A percentile compares a stretch with the other conserved stretches of the same genome.
These are phyloP conservation scores for Cheilosia scutellata DNA, from an alignment of 2,888 invertebrate genomes.

Conservation along the genomic window DNA sequence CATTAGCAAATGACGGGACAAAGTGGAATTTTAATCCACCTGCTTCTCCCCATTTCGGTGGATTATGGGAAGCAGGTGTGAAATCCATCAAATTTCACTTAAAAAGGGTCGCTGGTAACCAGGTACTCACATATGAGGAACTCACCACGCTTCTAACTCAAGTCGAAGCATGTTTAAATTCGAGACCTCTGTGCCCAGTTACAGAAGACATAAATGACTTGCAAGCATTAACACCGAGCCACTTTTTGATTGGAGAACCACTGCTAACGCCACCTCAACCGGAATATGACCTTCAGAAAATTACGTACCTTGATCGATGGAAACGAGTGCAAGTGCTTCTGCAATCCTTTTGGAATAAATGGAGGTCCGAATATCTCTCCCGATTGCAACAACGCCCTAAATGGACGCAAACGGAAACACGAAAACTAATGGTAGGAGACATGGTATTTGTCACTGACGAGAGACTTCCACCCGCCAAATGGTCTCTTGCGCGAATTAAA, in stretches of 20 bases:
- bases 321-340: not conserved
- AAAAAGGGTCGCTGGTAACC: conserved; percentile 4
- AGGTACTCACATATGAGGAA: conserved; percentile 18
- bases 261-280: no score
- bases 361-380: not conserved
- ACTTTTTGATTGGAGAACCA: not conserved
- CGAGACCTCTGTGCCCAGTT: not conserved
- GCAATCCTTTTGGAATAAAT: not conserved
- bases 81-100: conserved; percentile 36
- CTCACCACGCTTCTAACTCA: conserved; percentile 55
- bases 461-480: no score
- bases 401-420: no score
- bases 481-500: no score
- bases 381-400: no score
- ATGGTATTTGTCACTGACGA: no score
- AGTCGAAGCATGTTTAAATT: conserved; percentile 76
- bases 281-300: no score
- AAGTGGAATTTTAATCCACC: conserved; percentile 78
- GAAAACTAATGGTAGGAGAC: no score
- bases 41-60: conserved; percentile 40
- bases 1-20: conserved; percentile 38
- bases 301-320: no score
- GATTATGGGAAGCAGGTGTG: conserved; percentile 49
- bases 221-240: conserved; percentile 41
- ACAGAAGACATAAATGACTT: conserved; percentile 74